phyloP scores from a whole-genome alignment of 2,797 vertebrate genomes.

The Silurus lanzhouensis region DNA sequence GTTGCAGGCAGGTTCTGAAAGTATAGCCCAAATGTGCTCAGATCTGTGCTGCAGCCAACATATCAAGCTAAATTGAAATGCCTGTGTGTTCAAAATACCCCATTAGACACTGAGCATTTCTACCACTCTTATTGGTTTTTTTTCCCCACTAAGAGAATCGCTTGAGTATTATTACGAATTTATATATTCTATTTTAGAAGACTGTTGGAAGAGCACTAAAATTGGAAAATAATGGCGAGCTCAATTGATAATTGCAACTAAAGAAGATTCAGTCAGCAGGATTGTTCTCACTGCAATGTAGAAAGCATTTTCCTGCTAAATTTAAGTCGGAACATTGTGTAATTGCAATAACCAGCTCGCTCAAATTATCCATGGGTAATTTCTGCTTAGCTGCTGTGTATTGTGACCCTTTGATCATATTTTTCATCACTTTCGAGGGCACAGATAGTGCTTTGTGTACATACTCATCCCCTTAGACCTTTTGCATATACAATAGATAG shows the following conservation, averaged over 20 bases:
- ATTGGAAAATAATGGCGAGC: background rate
- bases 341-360: background rate
- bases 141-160: background rate
- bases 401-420: background rate
- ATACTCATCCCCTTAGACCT: background rate
- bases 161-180: conserved; percentile 5
- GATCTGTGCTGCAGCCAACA: background rate
- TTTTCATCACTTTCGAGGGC: background rate
- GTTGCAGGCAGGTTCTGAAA: conserved; percentile 20
- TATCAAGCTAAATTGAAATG: conserved; percentile 18
- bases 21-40: background rate
- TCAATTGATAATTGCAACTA: background rate
- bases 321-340: background rate
- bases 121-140: background rate
- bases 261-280: background rate
- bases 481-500: background rate
- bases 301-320: background rate
- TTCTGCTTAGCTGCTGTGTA: background rate
- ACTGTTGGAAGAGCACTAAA: conserved; percentile 10
- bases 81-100: background rate
- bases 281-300: background rate
- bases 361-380: background rate
- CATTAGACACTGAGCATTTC: background rate
- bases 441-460: background rate
- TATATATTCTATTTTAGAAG: background rate